Evolutionary conservation across 2,113 vertebrate species (phyloP), one percentile per base, ranked within the genome.

Genomic region (Stictonetta naevosa): DNA sequence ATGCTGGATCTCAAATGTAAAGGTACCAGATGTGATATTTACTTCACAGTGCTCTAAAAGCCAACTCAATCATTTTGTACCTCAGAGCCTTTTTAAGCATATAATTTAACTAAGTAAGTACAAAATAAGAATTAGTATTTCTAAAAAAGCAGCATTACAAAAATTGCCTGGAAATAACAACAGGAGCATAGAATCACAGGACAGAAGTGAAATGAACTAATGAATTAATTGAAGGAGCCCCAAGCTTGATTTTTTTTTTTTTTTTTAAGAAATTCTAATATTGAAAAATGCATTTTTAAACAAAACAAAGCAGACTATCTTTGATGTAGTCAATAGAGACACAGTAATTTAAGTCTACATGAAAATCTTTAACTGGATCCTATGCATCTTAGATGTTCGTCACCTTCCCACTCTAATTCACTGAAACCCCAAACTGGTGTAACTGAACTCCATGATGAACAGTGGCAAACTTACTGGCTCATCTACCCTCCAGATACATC

Each of bases 401-500:
- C 2, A 13, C 25, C 11, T 72, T 15, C 29, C 19, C n/a, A 42
- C 0, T 8, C 21, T 0, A 2, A 21, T 12, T 78, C 59, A 44
- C 19, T 77, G 31, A 53, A 40, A 28, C 55, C 69, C 63, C 38
- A 36, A 68, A 60, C 3, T 20, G 29, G 5, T 42, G 18, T 34
- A 94, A 48, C n/a, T 25, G 50, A 73, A 40, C 19, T 14, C 63
- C n/a, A 36, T 56, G 44, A 94, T 22, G 22, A 83, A 31, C n/a
- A 72, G 31, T 21, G 20, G 42, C 34, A 58, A 84, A 68, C 1
- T 25, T 59, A 28, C 26, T 91, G 40, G 40, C 23, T 38, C 28
- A 79, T 31, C 20, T 66, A 25, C 5, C 4, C 17, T 52, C 40
- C 67, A 31, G 23, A 0, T 4, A 89, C 44, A 83, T 23, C 46